Evolutionary conservation across 2,888 invertebrate species (phyloP).

Genomic region (Tetheella fluctuosa): DNA sequence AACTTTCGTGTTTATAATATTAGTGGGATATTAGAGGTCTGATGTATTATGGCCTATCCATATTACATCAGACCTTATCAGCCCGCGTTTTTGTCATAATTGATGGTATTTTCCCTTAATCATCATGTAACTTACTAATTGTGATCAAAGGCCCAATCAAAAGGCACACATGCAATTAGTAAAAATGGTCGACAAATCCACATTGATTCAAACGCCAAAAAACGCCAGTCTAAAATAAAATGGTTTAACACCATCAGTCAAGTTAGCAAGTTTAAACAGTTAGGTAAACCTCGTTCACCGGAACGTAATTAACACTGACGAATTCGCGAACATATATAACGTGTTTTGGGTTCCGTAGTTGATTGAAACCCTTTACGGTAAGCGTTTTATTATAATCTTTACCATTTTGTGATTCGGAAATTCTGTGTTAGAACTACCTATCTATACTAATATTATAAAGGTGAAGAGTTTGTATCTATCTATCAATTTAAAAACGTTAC

Average conservation of each 20-base stretch:
- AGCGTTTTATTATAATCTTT: neutral
- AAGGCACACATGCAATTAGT: neutral
- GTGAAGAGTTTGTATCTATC: no score
- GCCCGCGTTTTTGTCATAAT: no score
- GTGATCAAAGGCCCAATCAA: neutral
- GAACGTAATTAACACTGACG: conserved; percentile 19
- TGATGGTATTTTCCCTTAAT: no score
- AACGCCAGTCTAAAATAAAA: conserved; percentile 24
- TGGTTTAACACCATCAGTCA: conserved; percentile 36
- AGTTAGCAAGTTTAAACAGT: conserved; percentile 40
- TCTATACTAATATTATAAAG: no score
- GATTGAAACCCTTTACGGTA: neutral
- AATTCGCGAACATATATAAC: neutral
- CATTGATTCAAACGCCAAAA: conserved; percentile 18
- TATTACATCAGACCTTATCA: no score
- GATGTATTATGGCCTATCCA: no score
- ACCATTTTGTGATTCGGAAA: no score
- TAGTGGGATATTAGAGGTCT: no score
- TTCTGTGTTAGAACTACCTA: neutral
- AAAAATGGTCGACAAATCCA: neutral
- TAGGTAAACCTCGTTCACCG: conserved; percentile 25
- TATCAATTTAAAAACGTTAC: no score
- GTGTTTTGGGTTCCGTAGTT: neutral
- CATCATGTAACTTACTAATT: neutral
- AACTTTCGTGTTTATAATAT: no score